Evolutionary conservation across 1,140 invertebrate genomes (phyloP).

Genomic region (Hycleus cichorii): DNA sequence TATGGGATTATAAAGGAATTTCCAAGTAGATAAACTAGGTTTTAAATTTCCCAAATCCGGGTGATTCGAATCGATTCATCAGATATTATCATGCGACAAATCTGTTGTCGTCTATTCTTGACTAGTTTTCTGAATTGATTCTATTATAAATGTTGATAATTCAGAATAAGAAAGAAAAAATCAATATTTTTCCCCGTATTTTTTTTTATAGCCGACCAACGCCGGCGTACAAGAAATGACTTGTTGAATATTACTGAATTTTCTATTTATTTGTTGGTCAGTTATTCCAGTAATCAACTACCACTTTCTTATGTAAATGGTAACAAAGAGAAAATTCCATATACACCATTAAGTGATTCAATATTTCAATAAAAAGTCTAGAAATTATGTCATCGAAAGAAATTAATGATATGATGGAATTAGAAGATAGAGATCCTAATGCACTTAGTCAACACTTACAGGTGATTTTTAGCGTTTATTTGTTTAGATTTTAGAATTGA

Average conservation of each 20-base stretch:
- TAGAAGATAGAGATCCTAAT: constrained; percentile 63
- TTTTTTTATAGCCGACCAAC: constrained; percentile 1
- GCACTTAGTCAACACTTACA: constrained; percentile 61
- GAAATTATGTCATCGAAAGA: constrained; percentile 8
- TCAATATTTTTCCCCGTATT: constrained; percentile 9
- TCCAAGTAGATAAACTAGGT: too few relatives aligned
- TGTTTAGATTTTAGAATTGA: too few relatives aligned
- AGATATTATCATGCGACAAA: too few relatives aligned
- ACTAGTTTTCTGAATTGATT: neutral
- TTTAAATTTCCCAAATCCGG: too few relatives aligned
- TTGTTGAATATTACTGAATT: constrained; percentile 3
- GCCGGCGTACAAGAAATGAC: constrained; percentile 12
- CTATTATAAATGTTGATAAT: neutral
- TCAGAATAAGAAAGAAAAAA: neutral
- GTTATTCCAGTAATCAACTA: neutral
- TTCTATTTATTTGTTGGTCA: neutral
- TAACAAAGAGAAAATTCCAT: neutral
- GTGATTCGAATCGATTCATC: too few relatives aligned
- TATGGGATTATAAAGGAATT: too few relatives aligned
- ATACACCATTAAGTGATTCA: neutral
- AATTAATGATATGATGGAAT: constrained; percentile 44
- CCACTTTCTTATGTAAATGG: neutral
- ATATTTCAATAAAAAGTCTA: neutral
- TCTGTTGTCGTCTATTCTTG: too few relatives aligned
- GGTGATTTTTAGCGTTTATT: constrained; percentile 41